Conservation (phyloP, 2,113 vertebrate genomes). For the Lagopus muta region DNA sequence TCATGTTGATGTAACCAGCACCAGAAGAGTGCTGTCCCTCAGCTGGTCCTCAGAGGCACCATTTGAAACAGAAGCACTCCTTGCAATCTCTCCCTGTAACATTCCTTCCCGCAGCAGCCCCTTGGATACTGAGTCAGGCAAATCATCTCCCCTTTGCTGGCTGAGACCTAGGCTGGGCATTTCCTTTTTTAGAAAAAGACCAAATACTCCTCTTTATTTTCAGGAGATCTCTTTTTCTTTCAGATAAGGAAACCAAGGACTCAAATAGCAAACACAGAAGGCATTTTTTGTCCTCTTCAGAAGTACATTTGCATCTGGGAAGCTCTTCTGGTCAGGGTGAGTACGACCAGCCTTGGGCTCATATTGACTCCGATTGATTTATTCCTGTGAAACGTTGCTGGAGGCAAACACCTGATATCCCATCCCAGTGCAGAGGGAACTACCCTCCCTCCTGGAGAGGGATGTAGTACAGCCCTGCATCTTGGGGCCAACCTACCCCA, state of each 20-base stretch:
- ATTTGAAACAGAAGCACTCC: background rate
- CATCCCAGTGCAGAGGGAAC: background rate
- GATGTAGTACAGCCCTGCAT: background rate
- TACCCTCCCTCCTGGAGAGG: background rate
- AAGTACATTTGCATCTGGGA: background rate
- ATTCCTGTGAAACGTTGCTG: background rate
- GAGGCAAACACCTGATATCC: background rate
- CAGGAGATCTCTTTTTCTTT: background rate
- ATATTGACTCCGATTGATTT: background rate
- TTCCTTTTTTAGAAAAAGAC: background rate
- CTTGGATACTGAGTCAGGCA: background rate
- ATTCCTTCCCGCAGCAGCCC: background rate
- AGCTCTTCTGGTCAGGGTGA: background rate
- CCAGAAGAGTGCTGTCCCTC: slow-evolving; percentile 23
- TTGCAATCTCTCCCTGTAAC: background rate
- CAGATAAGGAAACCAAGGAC: background rate
- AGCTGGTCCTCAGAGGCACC: background rate
- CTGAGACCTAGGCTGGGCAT: background rate
- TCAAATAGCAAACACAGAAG: background rate
- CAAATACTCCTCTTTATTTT: background rate
- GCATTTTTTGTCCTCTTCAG: background rate
- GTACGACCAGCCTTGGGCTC: background rate
- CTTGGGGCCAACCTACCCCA: background rate
- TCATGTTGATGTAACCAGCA: background rate
- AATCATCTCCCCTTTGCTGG: background rate